Base-by-base conservation (phyloP, 2,113 vertebrate genomes). In the Psilopogon haemacephalus region DNA sequence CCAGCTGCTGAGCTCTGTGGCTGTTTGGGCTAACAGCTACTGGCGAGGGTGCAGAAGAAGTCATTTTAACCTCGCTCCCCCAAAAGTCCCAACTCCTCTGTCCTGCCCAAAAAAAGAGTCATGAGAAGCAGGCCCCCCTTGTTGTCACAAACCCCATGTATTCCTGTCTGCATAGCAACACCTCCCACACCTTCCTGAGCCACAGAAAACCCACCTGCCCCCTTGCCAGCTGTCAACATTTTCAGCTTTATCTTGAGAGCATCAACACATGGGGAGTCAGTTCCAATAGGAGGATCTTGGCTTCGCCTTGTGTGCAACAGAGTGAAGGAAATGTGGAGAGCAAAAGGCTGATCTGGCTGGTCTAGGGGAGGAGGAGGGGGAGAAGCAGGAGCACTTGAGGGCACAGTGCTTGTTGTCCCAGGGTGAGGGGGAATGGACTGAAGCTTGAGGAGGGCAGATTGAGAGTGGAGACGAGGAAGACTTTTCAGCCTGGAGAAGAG, bases 191-290 rank as follows among this genome's bases (percentile, higher is more conserved):
- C 91, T 95, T 97, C 88, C 90, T 95, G 92, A 95, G 94, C 91
- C 95, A 89, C 93, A 96, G 88, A 95, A 96, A 88, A 93, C 93
- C 92, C 78, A 95, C 78, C 93, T 90, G 65, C 95, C 95, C 95
- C 91, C 94, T 94, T 94, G 91, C 89, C 94, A 96, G 90, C 96
- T 97, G 96, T 96, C 97, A 92, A 73, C 89, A 82, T 96, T 90
- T 90, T 95, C 94, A 95, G 89, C 80, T 96, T 97, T 95, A 89
- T 92, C 92, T 95, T 92, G 93, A 92, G 95, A 95, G 92, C 95
- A 94, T 96, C 96, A 96, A 95, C 96, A 96, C 17, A 1, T 90
- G 93, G 89, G 86, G 96, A 95, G 92, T 91, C 93, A 96, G 74
- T 95, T 97, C 86, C 94, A 95, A 95, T 88, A 89, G 50, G 71